These are phyloP conservation scores for Psittacula cyanocephala DNA, from an alignment of 2,113 vertebrate species.

Conservation along the genomic window DNA sequence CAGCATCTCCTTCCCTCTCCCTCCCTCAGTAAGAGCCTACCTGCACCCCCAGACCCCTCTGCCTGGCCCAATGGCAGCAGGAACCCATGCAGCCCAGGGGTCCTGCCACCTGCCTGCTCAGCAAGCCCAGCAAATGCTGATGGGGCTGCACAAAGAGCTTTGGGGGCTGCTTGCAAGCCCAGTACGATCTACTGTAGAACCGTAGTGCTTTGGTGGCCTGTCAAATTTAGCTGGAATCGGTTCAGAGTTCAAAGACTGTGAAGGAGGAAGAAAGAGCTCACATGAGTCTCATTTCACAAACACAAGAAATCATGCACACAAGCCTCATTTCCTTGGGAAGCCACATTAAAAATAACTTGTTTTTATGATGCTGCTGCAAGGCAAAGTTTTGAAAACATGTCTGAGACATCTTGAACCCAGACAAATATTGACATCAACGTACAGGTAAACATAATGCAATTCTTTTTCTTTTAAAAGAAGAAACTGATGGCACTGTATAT, in stretches of 20 bases:
- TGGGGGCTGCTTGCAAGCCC: not conserved
- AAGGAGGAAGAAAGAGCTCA: not conserved
- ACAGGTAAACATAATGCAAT: not conserved
- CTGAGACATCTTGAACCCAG: not conserved
- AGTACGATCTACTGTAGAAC: not conserved
- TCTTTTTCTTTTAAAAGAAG: not conserved
- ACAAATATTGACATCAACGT: not conserved
- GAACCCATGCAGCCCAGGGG: not conserved
- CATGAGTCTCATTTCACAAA: not conserved
- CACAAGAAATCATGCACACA: not conserved
- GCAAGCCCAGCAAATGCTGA: not conserved
- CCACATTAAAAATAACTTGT: slow-evolving; percentile 23
- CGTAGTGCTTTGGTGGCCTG: not conserved
- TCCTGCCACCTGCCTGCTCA: not conserved
- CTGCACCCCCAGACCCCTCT: rapidly evolving
- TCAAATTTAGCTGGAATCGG: not conserved
- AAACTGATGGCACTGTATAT: not conserved
- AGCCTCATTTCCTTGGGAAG: slow-evolving; percentile 36
- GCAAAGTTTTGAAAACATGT: not conserved
- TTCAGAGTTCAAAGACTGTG: not conserved
- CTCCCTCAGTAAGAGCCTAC: not conserved
- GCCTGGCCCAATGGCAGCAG: not conserved
- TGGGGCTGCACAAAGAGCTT: not conserved
- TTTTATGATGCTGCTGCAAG: not conserved
- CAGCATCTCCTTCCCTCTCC: not conserved